Percentiles rank a stretch among this genome's conserved stretches.
Conservation (phyloP, 2,888 invertebrate species). For the Sinelater perroti region DNA sequence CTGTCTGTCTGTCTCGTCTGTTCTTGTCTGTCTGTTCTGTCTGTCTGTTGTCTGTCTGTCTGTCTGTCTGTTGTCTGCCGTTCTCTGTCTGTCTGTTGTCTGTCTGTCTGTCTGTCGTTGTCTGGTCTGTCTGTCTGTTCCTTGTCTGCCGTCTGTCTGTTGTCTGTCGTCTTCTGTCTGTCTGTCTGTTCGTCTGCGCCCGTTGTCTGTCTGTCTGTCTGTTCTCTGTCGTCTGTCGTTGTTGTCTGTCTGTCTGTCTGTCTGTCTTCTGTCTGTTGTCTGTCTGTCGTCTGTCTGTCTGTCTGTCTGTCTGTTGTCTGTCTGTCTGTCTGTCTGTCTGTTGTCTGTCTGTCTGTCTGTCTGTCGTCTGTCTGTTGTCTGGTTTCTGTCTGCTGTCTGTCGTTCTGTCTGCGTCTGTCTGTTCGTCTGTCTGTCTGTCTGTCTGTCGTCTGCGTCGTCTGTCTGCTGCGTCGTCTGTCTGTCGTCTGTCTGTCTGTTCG, state of each 20-base stretch:
- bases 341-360: constrained; percentile 9
- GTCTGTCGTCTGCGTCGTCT: constrained; percentile 2
- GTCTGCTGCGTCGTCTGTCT: background rate
- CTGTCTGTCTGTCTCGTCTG: background rate
- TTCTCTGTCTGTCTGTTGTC: background rate
- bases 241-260: background rate
- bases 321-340: background rate
- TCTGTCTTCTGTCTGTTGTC: background rate
- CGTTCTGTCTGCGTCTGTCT: constrained; percentile 5
- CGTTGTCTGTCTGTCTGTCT: background rate
- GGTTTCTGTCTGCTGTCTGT: background rate
- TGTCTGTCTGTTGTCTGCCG: background rate
- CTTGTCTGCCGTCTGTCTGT: background rate
- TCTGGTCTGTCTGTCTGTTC: background rate
- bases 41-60: background rate
- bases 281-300: background rate
- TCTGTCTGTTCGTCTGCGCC: background rate
- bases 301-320: background rate
- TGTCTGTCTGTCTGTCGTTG: background rate
- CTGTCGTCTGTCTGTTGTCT: too few relatives aligned
- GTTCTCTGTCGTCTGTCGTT: background rate
- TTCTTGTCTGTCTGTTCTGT: background rate
- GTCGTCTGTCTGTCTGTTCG: too few relatives aligned
- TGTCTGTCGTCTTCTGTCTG: background rate
- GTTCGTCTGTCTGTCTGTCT: constrained; percentile 6